These are phyloP conservation scores for Marmota flaviventris DNA, from an alignment of 2,113 vertebrate species.

Conservation along the genomic window DNA sequence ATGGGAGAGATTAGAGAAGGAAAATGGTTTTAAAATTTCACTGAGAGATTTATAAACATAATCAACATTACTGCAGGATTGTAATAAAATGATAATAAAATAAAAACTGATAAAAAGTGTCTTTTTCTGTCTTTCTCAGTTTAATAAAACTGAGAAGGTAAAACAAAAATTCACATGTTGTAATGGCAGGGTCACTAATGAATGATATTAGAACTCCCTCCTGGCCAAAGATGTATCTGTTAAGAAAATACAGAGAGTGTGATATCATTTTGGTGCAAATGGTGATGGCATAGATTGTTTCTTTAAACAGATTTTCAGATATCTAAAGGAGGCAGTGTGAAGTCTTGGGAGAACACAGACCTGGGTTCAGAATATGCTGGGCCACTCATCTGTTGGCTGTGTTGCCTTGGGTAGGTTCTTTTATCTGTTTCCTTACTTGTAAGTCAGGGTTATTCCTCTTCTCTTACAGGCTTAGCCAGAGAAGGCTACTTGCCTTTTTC, in stretches of 20 bases:
- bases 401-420: conserved; percentile 44
- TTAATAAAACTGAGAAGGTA: conserved; percentile 54
- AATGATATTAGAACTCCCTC: conserved; percentile 12
- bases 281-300: background rate
- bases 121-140: conserved; percentile 33
- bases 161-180: conserved; percentile 33
- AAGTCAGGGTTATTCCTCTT: background rate
- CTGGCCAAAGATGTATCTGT: background rate
- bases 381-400: background rate
- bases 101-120: conserved; percentile 19
- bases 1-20: conserved; percentile 55
- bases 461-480: background rate
- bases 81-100: conserved; percentile 61
- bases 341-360: background rate
- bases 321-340: conserved; percentile 22
- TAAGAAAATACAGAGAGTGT: background rate
- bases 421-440: conserved; percentile 29
- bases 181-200: conserved; percentile 12
- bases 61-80: conserved; percentile 48
- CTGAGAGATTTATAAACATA: conserved; percentile 68
- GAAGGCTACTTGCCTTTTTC: background rate
- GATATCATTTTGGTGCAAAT: conserved; percentile 52
- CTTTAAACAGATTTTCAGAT: conserved; percentile 32
- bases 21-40: conserved; percentile 62
- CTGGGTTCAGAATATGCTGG: background rate